Evolutionary conservation across 2,888 invertebrate species (phyloP).

Genomic region (Agrochola lota): DNA sequence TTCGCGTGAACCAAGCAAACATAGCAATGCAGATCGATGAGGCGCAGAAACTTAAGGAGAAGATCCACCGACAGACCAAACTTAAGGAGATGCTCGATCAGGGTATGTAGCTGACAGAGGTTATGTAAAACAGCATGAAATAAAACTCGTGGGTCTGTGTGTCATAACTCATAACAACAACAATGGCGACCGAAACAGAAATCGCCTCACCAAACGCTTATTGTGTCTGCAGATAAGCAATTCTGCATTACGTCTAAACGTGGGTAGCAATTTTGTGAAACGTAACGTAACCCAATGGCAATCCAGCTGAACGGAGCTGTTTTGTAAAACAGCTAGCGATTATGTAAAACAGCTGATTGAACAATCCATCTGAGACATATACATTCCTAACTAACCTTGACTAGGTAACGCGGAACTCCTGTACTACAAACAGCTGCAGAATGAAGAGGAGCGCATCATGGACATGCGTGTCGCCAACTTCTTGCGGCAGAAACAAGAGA

Average conservation of each 20-base stretch:
- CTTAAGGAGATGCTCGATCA: conserved; percentile 91
- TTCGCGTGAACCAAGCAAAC: conserved; percentile 91
- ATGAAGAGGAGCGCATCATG: conserved; percentile 92
- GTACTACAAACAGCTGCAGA: conserved; percentile 91
- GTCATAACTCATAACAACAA: too few relatives aligned
- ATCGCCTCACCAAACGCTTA: too few relatives aligned
- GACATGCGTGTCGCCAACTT: conserved; percentile 92
- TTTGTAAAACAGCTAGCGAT: too few relatives aligned
- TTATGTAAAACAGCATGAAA: too few relatives aligned
- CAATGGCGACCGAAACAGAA: too few relatives aligned
- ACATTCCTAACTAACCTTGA: background rate
- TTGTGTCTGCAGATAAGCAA: too few relatives aligned
- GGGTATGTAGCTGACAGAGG: conserved; percentile 71
- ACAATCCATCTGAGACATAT: background rate
- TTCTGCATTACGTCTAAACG: too few relatives aligned
- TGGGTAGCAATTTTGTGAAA: too few relatives aligned
- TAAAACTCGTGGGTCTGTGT: too few relatives aligned
- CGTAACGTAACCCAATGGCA: too few relatives aligned
- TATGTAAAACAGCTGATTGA: too few relatives aligned
- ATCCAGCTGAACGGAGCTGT: too few relatives aligned
- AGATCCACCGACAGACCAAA: conserved; percentile 87
- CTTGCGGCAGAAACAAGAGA: conserved; percentile 91
- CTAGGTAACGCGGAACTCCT: conserved; percentile 91
- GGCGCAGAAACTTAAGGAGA: conserved; percentile 90
- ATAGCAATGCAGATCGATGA: conserved; percentile 92